phyloP scores from a whole-genome alignment of 2,797 vertebrate genomes.

The Sebastes steindachneri region DNA sequence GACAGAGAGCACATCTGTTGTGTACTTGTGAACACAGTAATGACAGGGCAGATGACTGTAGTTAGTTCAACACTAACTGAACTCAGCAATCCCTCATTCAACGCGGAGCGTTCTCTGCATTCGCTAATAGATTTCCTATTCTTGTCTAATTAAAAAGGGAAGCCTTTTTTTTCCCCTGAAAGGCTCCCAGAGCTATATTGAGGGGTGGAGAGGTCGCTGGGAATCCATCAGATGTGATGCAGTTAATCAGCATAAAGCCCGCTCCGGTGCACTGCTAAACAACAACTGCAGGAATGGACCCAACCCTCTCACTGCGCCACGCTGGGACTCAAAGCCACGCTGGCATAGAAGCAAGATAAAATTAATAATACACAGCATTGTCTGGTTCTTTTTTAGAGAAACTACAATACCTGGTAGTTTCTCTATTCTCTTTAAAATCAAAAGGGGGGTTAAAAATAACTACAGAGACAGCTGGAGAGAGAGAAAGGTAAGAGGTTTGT shows the following conservation, averaged over 20 bases:
- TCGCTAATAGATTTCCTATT: constrained; percentile 75
- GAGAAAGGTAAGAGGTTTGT: constrained; percentile 15
- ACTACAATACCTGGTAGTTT: constrained; percentile 6
- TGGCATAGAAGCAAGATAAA: not conserved
- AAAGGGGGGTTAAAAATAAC: constrained; percentile 48
- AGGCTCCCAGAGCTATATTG: constrained; percentile 61
- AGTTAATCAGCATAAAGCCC: constrained; percentile 77
- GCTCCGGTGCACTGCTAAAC: constrained; percentile 65
- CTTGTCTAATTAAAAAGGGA: constrained; percentile 73
- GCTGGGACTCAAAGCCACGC: not conserved
- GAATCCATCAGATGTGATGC: constrained; percentile 74
- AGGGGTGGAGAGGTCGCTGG: constrained; percentile 60
- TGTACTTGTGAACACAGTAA: constrained; percentile 12
- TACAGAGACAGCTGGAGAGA: constrained; percentile 8
- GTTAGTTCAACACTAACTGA: constrained; percentile 42
- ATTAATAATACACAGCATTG: not conserved
- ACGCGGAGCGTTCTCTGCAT: constrained; percentile 46
- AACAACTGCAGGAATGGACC: constrained; percentile 53
- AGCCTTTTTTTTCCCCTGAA: constrained; percentile 42
- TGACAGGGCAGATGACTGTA: constrained; percentile 23
- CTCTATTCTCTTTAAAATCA: constrained; percentile 43
- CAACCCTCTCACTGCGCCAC: constrained; percentile 39
- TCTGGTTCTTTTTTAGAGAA: not conserved
- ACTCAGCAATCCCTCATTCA: constrained; percentile 49
- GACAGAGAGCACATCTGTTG: not conserved